A percentile compares a stretch with the other conserved stretches of the same genome.
phyloP scores from a whole-genome alignment of 2,113 vertebrate species.

The Edolisoma coerulescens region DNA sequence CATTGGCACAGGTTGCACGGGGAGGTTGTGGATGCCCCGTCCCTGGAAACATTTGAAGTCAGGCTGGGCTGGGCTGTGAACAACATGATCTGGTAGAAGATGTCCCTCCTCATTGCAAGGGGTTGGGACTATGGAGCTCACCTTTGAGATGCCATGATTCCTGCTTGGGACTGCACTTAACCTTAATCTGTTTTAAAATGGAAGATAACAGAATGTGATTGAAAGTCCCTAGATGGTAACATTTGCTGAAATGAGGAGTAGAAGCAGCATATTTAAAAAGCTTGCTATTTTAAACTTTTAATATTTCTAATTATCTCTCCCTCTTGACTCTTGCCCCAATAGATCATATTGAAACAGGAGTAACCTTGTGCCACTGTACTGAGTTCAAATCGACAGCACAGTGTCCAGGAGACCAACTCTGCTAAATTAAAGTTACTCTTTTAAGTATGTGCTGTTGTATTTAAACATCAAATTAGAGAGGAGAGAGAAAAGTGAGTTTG shows the following conservation, averaged over 20 bases:
- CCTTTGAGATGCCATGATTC: not conserved
- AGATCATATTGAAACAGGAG: not conserved
- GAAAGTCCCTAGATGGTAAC: not conserved
- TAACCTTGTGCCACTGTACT: not conserved
- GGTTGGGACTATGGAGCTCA: not conserved
- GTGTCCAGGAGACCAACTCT: not conserved
- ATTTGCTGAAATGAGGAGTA: not conserved
- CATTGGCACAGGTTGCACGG: not conserved
- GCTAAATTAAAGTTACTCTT: not conserved
- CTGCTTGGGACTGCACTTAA: not conserved
- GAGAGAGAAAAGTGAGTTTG: not conserved
- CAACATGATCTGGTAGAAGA: not conserved
- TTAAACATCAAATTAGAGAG: not conserved
- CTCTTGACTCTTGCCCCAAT: not conserved
- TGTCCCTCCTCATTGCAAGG: not conserved
- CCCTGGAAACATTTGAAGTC: not conserved
- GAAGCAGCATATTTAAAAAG: not conserved
- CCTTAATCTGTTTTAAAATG: slow-evolving; percentile 26
- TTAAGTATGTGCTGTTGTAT: not conserved
- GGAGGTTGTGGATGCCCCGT: not conserved
- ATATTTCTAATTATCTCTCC: not conserved
- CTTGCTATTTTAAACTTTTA: not conserved
- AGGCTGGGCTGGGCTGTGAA: not conserved
- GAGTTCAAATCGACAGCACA: not conserved
- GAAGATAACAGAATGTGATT: not conserved